phyloP scores from a whole-genome alignment of 2,888 invertebrate genomes.

The Rhingia rostrata region DNA sequence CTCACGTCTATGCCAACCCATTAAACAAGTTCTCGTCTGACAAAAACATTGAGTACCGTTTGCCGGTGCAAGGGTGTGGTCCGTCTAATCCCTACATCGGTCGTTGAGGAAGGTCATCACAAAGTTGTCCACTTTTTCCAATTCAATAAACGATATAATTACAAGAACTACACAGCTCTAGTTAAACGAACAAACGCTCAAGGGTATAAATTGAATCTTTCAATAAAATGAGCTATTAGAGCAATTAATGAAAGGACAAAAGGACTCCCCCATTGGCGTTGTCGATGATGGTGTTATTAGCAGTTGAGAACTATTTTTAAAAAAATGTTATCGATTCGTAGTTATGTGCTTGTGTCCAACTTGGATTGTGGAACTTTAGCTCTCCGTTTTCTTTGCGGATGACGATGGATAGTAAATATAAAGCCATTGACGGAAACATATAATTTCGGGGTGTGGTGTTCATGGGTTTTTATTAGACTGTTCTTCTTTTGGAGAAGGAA shows the following conservation, averaged over 20 bases:
- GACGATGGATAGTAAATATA: no score
- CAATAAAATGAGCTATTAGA: slow-evolving; percentile 13
- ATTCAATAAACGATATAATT: slow-evolving; percentile 39
- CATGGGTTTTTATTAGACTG: no score
- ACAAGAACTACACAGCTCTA: background rate
- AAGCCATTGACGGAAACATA: no score
- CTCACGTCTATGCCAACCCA: background rate
- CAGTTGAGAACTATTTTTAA: background rate
- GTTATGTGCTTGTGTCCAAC: no score
- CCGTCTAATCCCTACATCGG: slow-evolving; percentile 20
- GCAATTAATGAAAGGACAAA: background rate
- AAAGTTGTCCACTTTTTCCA: slow-evolving; percentile 34
- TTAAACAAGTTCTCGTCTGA: background rate
- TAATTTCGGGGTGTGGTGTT: no score
- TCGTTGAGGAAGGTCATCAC: slow-evolving; percentile 19
- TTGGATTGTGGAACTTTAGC: no score
- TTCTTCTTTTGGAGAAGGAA: no score
- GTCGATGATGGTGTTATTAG: background rate
- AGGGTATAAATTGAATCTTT: slow-evolving; percentile 1
- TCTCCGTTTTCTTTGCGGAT: no score
- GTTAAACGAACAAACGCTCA: background rate
- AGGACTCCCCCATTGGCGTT: background rate
- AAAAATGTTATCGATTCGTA: background rate
- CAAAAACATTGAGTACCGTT: background rate
- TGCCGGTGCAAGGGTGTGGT: background rate